Evolutionary conservation across 2,113 vertebrate species (phyloP).

Genomic region (Etheostoma cragini): DNA sequence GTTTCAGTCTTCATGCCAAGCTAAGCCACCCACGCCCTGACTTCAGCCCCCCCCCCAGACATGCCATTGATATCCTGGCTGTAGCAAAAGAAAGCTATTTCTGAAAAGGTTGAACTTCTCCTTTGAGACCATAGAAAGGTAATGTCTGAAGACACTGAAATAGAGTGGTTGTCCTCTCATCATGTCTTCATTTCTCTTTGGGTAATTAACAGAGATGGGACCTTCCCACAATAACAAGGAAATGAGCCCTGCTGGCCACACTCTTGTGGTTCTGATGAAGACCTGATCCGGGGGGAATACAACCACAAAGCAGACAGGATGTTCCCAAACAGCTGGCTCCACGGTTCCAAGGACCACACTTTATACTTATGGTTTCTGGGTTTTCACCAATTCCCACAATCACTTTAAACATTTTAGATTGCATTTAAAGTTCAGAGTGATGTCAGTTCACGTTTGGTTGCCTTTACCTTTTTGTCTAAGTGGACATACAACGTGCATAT

Average conservation of each 20-base stretch:
- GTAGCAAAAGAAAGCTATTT: background rate
- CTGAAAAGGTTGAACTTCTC: background rate
- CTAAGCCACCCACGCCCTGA: background rate
- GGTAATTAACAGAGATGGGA: too few relatives aligned
- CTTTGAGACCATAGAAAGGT: background rate
- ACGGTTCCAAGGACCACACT: background rate
- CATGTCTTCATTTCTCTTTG: background rate
- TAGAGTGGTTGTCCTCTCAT: background rate
- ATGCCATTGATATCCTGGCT: background rate
- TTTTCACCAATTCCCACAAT: background rate
- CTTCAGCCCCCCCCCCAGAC: too few relatives aligned
- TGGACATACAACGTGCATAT: too few relatives aligned
- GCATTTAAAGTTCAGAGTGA: too few relatives aligned
- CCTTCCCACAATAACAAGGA: constrained; percentile 6
- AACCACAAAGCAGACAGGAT: background rate
- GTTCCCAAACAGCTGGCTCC: constrained; percentile 11
- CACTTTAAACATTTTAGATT: background rate
- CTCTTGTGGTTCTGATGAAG: background rate
- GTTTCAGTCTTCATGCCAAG: background rate
- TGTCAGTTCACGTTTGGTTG: background rate
- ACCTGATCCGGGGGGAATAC: background rate
- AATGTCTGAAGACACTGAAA: background rate
- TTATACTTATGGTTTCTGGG: background rate
- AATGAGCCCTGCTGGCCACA: background rate
- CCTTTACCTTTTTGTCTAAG: too few relatives aligned